Percentiles rank a stretch among this genome's conserved stretches.
Evolutionary conservation across 1,140 invertebrate genomes (phyloP).

Genomic region (Eubasilissa regina): DNA sequence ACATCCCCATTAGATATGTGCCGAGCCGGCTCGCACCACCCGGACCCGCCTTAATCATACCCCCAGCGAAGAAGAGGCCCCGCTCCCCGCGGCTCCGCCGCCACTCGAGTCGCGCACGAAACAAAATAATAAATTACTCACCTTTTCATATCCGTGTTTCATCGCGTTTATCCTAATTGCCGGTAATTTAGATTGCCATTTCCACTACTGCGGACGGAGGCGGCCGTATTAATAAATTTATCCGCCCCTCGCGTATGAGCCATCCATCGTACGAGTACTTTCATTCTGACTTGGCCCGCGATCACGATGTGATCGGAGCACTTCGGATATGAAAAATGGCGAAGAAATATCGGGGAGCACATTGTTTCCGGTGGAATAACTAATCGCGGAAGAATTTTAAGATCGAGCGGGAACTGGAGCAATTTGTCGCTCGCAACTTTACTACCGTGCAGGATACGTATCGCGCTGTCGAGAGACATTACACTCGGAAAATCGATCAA

Average conservation of each 20-base stretch:
- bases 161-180: conserved; percentile 58
- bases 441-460: no score
- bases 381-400: no score
- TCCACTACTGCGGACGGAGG: conserved; percentile 30
- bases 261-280: conserved; percentile 23
- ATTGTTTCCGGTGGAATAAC: no score
- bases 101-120: conserved; percentile 30
- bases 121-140: conserved; percentile 51
- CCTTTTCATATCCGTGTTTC: conserved; percentile 57
- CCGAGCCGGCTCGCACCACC: neutral
- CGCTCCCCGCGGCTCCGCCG: conserved; percentile 14
- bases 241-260: conserved; percentile 30
- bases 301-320: no score
- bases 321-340: no score
- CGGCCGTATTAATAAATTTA: conserved; percentile 38
- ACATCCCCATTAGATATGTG: conserved; percentile 28
- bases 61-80: conserved; percentile 3
- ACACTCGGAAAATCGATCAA: no score
- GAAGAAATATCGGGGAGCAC: no score
- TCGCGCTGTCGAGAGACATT: no score
- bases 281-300: neutral
- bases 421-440: no score
- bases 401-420: no score
- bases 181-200: conserved; percentile 54
- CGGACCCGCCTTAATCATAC: conserved; percentile 14